These are phyloP conservation scores for Eciton burchellii DNA, from an alignment of 1,140 invertebrate species.

Conservation along the genomic window DNA sequence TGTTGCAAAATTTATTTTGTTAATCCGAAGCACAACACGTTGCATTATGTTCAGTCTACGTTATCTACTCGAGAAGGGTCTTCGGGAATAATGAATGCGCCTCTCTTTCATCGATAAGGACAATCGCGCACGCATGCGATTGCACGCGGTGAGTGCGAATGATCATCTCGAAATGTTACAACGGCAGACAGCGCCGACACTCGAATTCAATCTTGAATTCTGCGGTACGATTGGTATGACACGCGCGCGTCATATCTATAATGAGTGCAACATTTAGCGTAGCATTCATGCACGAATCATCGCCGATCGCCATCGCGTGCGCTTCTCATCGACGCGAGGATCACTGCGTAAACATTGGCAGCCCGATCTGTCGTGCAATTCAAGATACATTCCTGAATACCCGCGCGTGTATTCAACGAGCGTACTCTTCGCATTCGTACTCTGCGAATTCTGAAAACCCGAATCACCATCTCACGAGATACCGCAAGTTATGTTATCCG, in stretches of 20 bases:
- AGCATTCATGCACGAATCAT: not conserved
- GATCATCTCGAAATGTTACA: conserved; percentile 4
- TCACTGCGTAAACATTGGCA: conserved; percentile 16
- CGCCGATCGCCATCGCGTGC: not conserved
- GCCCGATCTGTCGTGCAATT: conserved; percentile 26
- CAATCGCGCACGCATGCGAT: conserved; percentile 6
- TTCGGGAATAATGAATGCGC: conserved; percentile 8
- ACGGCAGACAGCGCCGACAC: conserved; percentile 17
- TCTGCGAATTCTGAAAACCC: not conserved
- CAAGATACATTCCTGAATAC: no score
- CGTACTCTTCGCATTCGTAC: not conserved
- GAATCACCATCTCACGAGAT: not conserved
- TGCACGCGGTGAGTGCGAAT: not conserved
- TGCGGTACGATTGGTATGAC: conserved; percentile 11
- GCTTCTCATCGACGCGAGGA: conserved; percentile 7
- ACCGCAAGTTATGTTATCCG: not conserved
- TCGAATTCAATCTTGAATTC: conserved; percentile 33
- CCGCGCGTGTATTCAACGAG: not conserved
- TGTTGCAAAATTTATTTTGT: not conserved
- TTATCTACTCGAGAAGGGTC: not conserved
- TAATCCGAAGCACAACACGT: not conserved
- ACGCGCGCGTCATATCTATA: conserved; percentile 26
- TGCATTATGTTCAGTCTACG: not conserved
- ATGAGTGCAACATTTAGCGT: conserved; percentile 30
- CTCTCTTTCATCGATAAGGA: conserved; percentile 28